Conservation (phyloP, 1,140 invertebrate species). For the Drosophila baimaii region DNA sequence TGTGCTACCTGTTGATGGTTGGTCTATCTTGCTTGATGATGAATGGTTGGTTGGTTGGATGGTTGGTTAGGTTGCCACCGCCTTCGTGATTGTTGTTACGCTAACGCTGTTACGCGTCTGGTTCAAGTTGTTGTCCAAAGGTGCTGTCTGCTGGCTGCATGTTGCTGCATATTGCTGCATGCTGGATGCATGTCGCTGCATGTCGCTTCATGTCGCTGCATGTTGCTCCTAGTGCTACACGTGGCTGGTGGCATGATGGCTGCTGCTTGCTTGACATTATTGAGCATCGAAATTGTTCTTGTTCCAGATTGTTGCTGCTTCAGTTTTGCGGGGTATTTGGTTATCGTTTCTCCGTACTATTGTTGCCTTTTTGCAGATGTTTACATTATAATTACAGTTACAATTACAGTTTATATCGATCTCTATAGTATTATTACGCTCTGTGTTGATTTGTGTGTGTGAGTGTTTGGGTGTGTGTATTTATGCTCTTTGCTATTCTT, state of each 20-base stretch:
- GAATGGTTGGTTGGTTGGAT: constrained; percentile 2
- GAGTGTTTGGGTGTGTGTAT: constrained; percentile 23
- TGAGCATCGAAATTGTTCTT: constrained; percentile 1
- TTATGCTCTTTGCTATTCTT: constrained; percentile 44
- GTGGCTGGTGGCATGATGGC: constrained; percentile 1
- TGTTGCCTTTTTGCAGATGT: constrained; percentile 55
- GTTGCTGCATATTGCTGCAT: constrained; percentile 33
- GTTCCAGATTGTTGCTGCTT: constrained; percentile 8
- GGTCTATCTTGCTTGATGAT: neutral
- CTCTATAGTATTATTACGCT: constrained; percentile 52
- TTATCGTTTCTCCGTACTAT: constrained; percentile 78
- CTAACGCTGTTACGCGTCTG: constrained; percentile 58
- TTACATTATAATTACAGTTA: constrained; percentile 74
- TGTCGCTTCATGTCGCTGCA: neutral
- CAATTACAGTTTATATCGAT: constrained; percentile 63
- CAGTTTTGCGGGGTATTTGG: constrained; percentile 70
- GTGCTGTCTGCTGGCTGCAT: constrained; percentile 13
- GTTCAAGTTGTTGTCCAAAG: constrained; percentile 42
- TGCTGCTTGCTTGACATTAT: neutral
- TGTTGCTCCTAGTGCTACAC: neutral
- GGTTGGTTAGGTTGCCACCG: neutral
- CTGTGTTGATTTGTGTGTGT: constrained; percentile 33
- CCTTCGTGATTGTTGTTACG: constrained; percentile 7
- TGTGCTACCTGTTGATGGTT: constrained; percentile 4
- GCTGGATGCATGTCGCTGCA: constrained; percentile 23